These are phyloP conservation scores for Amorpha juglandis DNA, from an alignment of 2,888 invertebrate genomes.

Conservation along the genomic window DNA sequence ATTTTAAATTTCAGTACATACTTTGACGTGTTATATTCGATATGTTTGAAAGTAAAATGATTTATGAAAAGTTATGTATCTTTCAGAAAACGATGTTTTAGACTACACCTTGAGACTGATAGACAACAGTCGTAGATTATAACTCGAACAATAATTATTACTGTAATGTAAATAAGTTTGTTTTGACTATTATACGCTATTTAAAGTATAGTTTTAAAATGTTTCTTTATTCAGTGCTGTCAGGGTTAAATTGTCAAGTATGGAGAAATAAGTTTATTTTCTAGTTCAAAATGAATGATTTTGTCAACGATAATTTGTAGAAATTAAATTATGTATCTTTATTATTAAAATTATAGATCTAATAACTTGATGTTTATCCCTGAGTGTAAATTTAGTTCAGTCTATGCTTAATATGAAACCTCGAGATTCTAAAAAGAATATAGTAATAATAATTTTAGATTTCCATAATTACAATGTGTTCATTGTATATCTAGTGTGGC, in stretches of 20 bases:
- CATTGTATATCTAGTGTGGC: slow-evolving; percentile 76
- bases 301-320: neutral
- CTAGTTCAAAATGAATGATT: neutral
- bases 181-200: slow-evolving; percentile 26
- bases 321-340: neutral
- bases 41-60: neutral
- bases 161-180: slow-evolving; percentile 36
- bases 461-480: slow-evolving; percentile 70
- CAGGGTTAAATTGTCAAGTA: neutral
- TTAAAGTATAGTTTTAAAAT: slow-evolving; percentile 5
- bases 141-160: slow-evolving; percentile 25
- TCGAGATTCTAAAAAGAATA: slow-evolving; percentile 35
- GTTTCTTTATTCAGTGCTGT: neutral
- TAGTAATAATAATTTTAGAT: slow-evolving; percentile 23
- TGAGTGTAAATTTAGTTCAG: slow-evolving; percentile 24
- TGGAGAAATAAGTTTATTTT: neutral
- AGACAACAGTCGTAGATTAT: slow-evolving; percentile 39
- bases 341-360: neutral
- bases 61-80: neutral
- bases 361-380: slow-evolving; percentile 1
- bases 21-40: neutral
- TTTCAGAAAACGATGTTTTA: slow-evolving; percentile 38
- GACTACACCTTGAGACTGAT: slow-evolving; percentile 44
- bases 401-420: slow-evolving; percentile 30
- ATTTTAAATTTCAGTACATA: neutral